These are phyloP conservation scores for Scatophagus argus DNA, from an alignment of 2,113 vertebrate species.

Conservation along the genomic window DNA sequence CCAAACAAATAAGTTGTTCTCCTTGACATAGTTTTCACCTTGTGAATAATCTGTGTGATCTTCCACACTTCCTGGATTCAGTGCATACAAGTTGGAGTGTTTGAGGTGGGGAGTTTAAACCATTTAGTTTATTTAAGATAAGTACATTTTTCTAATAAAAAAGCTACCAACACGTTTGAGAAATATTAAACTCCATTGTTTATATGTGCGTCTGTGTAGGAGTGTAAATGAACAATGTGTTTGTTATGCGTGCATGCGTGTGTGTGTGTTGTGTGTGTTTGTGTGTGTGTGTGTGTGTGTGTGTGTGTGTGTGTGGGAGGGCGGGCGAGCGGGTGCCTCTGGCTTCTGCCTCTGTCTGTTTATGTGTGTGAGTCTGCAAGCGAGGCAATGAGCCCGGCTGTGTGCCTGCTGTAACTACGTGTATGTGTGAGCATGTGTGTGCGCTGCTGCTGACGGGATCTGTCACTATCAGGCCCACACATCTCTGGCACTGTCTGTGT, in stretches of 20 bases:
- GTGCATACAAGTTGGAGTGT: background rate
- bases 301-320: conserved; percentile 21
- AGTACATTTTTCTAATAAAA: background rate
- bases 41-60: background rate
- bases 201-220: conserved; percentile 13
- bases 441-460: conserved; percentile 84
- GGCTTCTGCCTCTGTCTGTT: conserved; percentile 80
- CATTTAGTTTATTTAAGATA: background rate
- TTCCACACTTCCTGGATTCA: background rate
- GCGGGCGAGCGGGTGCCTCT: conserved; percentile 42
- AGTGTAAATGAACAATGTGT: conserved; percentile 40
- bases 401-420: conserved; percentile 70
- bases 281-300: conserved; percentile 32
- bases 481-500: conserved; percentile 94
- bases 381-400: conserved; percentile 78
- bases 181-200: conserved; percentile 19
- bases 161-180: conserved; percentile 1
- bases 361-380: conserved; percentile 80
- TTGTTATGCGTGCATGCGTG: conserved; percentile 30
- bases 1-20: background rate
- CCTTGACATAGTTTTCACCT: background rate
- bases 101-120: background rate
- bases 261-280: conserved; percentile 23
- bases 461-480: conserved; percentile 92
- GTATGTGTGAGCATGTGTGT: conserved; percentile 38